These are phyloP conservation scores for Gonioctena quinquepunctata DNA, from an alignment of 1,140 invertebrate species.

Conservation along the genomic window DNA sequence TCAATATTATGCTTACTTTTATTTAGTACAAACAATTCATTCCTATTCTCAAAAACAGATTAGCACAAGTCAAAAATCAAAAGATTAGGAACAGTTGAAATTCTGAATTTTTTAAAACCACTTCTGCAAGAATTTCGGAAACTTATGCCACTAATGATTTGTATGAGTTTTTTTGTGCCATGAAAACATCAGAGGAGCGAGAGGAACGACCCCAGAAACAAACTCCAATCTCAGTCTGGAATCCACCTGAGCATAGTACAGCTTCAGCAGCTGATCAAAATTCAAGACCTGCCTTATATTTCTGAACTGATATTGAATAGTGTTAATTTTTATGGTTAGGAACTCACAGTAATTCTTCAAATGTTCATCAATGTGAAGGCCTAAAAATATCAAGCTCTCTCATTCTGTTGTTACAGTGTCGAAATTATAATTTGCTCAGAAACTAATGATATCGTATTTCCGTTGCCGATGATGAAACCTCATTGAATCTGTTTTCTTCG, in stretches of 20 bases:
- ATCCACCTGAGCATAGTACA: neutral
- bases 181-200: neutral
- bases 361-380: neutral
- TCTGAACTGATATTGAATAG: neutral
- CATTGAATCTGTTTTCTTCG: no score
- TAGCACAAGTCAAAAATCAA: no score
- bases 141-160: neutral
- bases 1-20: no score
- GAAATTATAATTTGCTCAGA: neutral
- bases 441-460: no score
- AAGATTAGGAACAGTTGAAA: no score
- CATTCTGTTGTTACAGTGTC: neutral
- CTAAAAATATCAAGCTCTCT: neutral
- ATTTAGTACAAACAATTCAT: no score
- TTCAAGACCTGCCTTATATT: neutral
- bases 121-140: no score
- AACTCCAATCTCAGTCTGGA: neutral
- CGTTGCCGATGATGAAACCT: no score
- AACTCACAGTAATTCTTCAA: neutral
- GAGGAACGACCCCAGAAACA: neutral
- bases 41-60: no score
- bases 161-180: neutral
- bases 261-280: neutral
- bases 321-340: neutral
- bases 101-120: no score